A percentile compares a stretch with the other conserved stretches of the same genome.
Conservation (phyloP, 1,140 invertebrate genomes). For the Wasmannia auropunctata region DNA sequence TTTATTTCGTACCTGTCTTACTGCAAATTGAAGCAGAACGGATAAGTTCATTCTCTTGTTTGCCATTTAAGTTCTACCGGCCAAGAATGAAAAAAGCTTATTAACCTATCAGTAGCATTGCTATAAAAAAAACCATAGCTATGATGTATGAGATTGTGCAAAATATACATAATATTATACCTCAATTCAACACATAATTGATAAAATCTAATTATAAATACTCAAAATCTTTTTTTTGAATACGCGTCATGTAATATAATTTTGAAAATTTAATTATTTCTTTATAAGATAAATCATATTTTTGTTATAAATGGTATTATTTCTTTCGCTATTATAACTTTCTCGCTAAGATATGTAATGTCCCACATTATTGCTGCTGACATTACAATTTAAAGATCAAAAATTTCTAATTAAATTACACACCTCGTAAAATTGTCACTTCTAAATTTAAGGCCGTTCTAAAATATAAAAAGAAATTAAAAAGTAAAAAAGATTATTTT, state of each 20-base stretch:
- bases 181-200: not conserved
- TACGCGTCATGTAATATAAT: not conserved
- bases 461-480: not conserved
- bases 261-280: not conserved
- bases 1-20: constrained; percentile 45
- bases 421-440: not conserved
- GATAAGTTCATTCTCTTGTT: constrained; percentile 52
- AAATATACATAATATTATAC: not conserved
- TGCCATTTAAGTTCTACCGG: constrained; percentile 18
- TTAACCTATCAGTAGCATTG: constrained; percentile 31
- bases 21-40: constrained; percentile 51
- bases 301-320: not conserved
- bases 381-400: not conserved
- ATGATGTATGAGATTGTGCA: not conserved
- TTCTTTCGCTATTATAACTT: not conserved
- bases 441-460: not conserved
- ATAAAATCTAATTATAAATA: not conserved
- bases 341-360: not conserved
- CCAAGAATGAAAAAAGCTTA: constrained; percentile 10
- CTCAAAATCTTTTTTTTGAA: not conserved
- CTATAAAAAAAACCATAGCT: not conserved
- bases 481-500: not conserved
- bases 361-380: not conserved
- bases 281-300: not conserved
- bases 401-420: not conserved